phyloP scores from a whole-genome alignment of 2,113 vertebrate genomes.

The Leucosticte australis region DNA sequence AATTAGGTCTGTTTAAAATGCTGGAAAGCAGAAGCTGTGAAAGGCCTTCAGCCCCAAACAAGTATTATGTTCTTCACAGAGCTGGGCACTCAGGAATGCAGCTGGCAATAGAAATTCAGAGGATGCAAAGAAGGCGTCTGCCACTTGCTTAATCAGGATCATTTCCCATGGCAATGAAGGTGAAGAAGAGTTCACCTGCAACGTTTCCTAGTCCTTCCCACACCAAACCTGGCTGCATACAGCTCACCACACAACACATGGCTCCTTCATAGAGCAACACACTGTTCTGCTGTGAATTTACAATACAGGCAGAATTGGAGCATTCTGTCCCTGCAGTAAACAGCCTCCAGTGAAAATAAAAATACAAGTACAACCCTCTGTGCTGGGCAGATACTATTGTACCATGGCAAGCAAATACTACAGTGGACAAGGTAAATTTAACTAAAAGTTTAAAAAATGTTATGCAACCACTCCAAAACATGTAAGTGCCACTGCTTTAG shows the following conservation, averaged over 20 bases:
- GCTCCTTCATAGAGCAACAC: background rate
- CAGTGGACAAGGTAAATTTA: background rate
- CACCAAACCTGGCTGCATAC: accelerated
- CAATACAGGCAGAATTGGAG: background rate
- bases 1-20: background rate
- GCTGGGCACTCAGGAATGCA: constrained; percentile 7
- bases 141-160: background rate
- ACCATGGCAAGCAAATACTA: background rate
- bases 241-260: accelerated
- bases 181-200: background rate
- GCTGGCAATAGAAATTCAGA: background rate
- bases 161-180: background rate
- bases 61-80: background rate
- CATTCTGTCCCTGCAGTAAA: background rate
- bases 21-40: background rate
- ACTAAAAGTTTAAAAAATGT: background rate
- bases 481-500: background rate
- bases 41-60: constrained; percentile 2
- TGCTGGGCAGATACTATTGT: background rate
- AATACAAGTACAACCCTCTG: background rate
- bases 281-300: background rate
- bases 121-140: background rate
- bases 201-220: background rate
- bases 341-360: background rate
- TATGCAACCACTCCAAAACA: background rate